Evolutionary conservation across 2,888 invertebrate genomes (phyloP).

Genomic region (Eurois occulta): DNA sequence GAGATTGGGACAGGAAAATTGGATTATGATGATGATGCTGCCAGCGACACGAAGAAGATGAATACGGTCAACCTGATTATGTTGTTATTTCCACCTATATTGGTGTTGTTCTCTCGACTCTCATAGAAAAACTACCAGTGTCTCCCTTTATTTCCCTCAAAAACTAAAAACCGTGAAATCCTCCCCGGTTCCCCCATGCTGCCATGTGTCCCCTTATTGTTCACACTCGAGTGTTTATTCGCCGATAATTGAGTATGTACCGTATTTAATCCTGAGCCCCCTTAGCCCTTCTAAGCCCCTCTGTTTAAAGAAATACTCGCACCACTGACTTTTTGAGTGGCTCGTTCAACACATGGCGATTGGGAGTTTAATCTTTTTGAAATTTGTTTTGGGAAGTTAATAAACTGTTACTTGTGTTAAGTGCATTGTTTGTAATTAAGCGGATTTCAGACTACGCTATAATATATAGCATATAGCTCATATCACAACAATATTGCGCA

Average conservation of each 20-base stretch:
- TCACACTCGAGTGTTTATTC: constrained; percentile 81
- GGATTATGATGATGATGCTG: no score
- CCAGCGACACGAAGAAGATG: neutral
- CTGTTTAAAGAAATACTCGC: constrained; percentile 82
- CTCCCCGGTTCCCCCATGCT: constrained; percentile 9
- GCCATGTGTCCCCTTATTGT: constrained; percentile 69
- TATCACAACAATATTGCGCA: no score
- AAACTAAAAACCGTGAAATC: constrained; percentile 56
- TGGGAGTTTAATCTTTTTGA: constrained; percentile 72
- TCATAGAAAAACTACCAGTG: neutral
- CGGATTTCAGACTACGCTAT: no score
- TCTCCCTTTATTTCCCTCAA: neutral
- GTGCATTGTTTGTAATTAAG: constrained; percentile 6
- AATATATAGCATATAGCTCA: no score
- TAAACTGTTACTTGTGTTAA: constrained; percentile 22
- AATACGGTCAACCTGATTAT: neutral
- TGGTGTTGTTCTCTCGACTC: neutral
- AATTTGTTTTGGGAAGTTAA: constrained; percentile 50
- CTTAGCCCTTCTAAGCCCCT: constrained; percentile 63
- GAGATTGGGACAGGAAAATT: no score
- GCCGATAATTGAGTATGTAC: constrained; percentile 82
- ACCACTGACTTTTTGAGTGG: constrained; percentile 79
- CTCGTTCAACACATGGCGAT: constrained; percentile 79
- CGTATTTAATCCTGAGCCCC: constrained; percentile 68
- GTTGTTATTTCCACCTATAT: no score